Evolutionary conservation across 2,888 invertebrate species (phyloP), one percentile per base, ranked within the genome.

Genomic region (Chrysotoxum bicinctum): DNA sequence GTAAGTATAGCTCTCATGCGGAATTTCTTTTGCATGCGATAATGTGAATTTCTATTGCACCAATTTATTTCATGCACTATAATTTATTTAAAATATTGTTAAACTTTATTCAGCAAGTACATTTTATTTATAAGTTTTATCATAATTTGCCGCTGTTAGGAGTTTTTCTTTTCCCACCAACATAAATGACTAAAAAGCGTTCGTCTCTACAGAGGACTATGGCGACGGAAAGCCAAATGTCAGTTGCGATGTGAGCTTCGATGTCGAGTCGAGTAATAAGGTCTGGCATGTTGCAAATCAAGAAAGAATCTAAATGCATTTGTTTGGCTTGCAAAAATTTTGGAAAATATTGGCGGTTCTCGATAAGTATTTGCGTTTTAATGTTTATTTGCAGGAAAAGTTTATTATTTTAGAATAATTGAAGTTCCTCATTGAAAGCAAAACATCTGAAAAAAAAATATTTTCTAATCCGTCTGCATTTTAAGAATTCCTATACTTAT

Each of bases 241-340:
- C 79, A 74, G 79, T 72, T 68, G 72, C 37, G 58, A 58, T 54
- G 54, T 32, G 54, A 32, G 58, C 37, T 35, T 58, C 58, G 37
- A 21, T 58, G 21, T 45, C 40, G 60, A 21, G 58, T 23, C 35
- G 58, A 37, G 37, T 8, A 37, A 37, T 9, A 14, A 48, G 52
- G 52, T 32, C 60, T 73, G 66, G 75, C 70, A 79, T 84, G 70
- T 58, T 79, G 66, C 56, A 74, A 75, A 79, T 54, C 43, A 40
- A 68, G 26, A 64, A 68, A 45, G 30, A 64, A 45, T 30, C 54
- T 19, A 35, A 68, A 30, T 68, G 84, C 84, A 80, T 80, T 85
- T 85, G 84, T 85, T 85, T 85, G 84, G 84, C 75, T 80, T 85
- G 66, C 68, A 62, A 73, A 66, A 50, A 64, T 43, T 62, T 62